Evolutionary conservation across 2,113 vertebrate genomes (phyloP).

Genomic region (Lophochroa leadbeateri): DNA sequence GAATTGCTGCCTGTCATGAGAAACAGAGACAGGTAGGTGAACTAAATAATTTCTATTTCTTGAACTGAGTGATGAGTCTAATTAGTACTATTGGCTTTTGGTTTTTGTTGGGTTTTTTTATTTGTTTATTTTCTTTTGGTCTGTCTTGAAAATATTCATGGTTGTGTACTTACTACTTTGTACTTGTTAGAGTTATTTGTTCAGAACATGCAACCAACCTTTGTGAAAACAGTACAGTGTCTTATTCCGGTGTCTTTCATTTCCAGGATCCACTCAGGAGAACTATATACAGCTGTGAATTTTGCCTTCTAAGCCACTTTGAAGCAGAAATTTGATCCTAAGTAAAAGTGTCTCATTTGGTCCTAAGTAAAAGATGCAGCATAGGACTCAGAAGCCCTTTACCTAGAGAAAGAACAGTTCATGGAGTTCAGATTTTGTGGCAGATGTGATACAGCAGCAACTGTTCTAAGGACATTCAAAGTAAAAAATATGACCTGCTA

Average conservation of each 20-base stretch:
- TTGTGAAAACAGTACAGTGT: not conserved
- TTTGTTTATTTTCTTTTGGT: not conserved
- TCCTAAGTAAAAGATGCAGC: not conserved
- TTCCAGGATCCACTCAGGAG: not conserved
- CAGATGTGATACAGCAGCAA: not conserved
- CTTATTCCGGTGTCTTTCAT: not conserved
- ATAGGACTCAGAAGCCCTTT: not conserved
- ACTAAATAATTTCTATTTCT: not conserved
- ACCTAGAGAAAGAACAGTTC: not conserved
- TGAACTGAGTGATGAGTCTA: not conserved
- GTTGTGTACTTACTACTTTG: not conserved
- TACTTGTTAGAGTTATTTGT: not conserved
- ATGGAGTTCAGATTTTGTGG: not conserved
- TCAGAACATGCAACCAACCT: not conserved
- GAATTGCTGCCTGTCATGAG: not conserved
- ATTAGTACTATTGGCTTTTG: not conserved
- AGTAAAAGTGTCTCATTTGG: not conserved
- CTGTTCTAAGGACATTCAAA: not conserved
- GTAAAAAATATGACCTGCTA: not conserved
- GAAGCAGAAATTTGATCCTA: not conserved
- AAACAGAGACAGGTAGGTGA: not conserved
- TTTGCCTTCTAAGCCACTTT: not conserved
- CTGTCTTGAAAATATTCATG: not conserved
- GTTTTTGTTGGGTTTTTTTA: not conserved
- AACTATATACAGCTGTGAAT: not conserved